Evolutionary conservation across 2,797 vertebrate genomes (phyloP), one percentile per base, ranked within the genome.

Genomic region (Cephalopachus bancanus): DNA sequence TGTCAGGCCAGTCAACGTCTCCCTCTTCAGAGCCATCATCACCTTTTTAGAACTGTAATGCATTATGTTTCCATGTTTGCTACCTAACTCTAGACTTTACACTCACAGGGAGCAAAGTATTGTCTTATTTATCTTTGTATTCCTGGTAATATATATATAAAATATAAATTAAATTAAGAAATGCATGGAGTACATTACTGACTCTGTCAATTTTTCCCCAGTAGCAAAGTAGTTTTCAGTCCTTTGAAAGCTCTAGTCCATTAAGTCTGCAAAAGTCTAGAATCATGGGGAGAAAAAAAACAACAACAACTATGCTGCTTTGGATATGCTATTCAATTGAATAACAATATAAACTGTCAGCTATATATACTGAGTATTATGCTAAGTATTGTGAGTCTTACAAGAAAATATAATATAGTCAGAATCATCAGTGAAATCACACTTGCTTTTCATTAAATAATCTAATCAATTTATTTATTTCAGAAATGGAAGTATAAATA

Each of bases 331-430:
- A 83, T 59, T 89, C 64, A 91, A 57, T 3, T 80, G 65, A 93
- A 72, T 49, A 90, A 87, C 44, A 55, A 59, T 93, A 60, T 55
- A 53, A 92, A 96, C 24, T 93, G 30, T 5, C 26, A 78, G 64
- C 9, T 65, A 53, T 80, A 10, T 69, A 93, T 20, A 9, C 9
- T 75, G 26, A 60, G 37, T 72, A 92, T 19, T 96, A 44, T 80
- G 30, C 69, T 84, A 84, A 78, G n/a, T 71, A 71, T 28, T 94
- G 28, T 83, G 62, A 53, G 28, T 64, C 33, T 93, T 81, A 89
- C n/a, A 92, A 76, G 67, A 67, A 89, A 95, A 89, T 85, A 75
- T 37, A 91, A 89, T 75, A 17, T 75, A 53, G 67, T 81, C n/a
- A 79, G 64, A 30, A 91, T 94, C 5, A 80, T 55, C 84, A 88